These are phyloP conservation scores for Pyrrhopygopsis socrates DNA, from an alignment of 2,888 invertebrate species.

Conservation along the genomic window DNA sequence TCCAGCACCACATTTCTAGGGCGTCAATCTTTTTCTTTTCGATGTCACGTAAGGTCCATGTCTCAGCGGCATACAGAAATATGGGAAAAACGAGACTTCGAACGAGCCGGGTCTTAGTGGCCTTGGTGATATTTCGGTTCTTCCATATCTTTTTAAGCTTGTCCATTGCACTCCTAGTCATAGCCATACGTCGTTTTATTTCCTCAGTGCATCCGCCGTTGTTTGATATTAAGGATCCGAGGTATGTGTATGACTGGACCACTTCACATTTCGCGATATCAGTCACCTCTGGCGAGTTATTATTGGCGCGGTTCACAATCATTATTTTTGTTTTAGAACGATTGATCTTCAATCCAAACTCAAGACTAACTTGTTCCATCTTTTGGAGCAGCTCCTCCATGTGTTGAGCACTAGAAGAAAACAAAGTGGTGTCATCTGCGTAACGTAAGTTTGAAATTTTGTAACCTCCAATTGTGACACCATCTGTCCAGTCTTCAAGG, in stretches of 20 bases:
- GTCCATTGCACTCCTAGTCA: too few species aligned
- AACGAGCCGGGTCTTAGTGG: neutral
- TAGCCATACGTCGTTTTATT: too few species aligned
- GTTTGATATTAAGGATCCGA: neutral
- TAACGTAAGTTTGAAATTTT: slow-evolving; percentile 65
- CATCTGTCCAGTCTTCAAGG: slow-evolving; percentile 2
- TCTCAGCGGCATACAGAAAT: slow-evolving; percentile 7
- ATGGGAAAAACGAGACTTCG: neutral
- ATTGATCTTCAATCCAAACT: slow-evolving; percentile 53
- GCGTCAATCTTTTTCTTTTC: slow-evolving; percentile 5
- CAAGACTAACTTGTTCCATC: slow-evolving; percentile 34
- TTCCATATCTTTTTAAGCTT: too few species aligned
- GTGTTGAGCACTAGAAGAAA: slow-evolving; percentile 36
- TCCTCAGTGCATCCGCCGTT: too few species aligned
- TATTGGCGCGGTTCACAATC: slow-evolving; percentile 28
- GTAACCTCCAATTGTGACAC: slow-evolving; percentile 10
- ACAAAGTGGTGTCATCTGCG: slow-evolving; percentile 71
- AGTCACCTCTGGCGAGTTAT: slow-evolving; percentile 30
- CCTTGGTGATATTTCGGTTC: too few species aligned
- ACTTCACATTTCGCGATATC: slow-evolving; percentile 35
- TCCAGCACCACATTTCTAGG: neutral
- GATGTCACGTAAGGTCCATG: neutral
- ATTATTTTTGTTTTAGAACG: slow-evolving; percentile 12
- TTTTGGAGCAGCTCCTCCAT: slow-evolving; percentile 37
- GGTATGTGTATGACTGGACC: neutral